phyloP scores from a whole-genome alignment of 2,888 invertebrate genomes.

The Cheilosia soror region DNA sequence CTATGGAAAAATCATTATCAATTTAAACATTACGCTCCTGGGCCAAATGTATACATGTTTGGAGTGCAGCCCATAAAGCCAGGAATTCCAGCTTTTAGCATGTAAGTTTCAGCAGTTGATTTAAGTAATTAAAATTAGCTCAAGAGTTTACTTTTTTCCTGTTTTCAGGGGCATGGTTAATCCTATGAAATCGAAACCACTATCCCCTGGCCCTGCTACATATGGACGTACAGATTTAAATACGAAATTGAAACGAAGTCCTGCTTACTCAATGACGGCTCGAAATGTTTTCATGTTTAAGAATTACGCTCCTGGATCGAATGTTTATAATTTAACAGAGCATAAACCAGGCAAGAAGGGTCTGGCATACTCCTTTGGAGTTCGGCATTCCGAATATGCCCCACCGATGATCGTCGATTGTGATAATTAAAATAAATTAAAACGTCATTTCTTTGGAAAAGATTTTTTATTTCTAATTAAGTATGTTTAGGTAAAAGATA shows the following conservation, averaged over 20 bases:
- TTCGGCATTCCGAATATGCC: conserved; percentile 79
- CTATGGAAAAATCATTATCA: conserved; percentile 80
- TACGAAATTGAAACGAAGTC: conserved; percentile 77
- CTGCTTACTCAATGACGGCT: conserved; percentile 79
- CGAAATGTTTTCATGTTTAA: conserved; percentile 66
- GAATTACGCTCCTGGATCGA: conserved; percentile 79
- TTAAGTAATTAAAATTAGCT: not conserved
- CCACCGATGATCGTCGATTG: conserved; percentile 82
- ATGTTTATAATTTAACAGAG: conserved; percentile 79
- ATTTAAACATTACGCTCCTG: conserved; percentile 78
- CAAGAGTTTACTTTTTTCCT: not conserved
- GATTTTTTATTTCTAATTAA: not conserved
- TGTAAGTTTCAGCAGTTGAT: conserved; percentile 77
- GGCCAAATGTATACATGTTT: conserved; percentile 80
- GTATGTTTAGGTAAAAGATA: too few relatives aligned
- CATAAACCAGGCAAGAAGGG: conserved; percentile 80
- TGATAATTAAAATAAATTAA: conserved; percentile 78
- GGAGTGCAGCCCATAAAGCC: conserved; percentile 78
- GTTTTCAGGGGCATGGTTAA: conserved; percentile 78
- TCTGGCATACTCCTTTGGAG: conserved; percentile 81
- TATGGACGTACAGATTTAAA: conserved; percentile 79
- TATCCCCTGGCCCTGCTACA: conserved; percentile 82
- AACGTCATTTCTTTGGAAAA: not conserved
- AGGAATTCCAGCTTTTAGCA: conserved; percentile 79
- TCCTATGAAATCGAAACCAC: conserved; percentile 48